Evolutionary conservation across 2,797 vertebrate species (phyloP), one percentile per base, ranked within the genome.

Genomic region (Poecilia wingei): DNA sequence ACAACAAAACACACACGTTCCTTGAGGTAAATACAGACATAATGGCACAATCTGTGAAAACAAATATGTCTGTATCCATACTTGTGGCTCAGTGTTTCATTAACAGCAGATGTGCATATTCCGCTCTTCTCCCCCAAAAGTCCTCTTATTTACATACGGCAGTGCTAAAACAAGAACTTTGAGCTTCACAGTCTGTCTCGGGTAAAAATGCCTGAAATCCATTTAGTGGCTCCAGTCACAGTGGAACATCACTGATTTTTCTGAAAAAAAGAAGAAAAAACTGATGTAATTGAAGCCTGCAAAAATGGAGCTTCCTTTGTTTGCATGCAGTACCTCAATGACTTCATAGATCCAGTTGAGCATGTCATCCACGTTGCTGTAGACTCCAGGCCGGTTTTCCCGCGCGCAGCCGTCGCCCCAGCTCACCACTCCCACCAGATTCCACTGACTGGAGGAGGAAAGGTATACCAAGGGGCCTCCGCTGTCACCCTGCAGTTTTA

Each of bases 351-450:
- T 96, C 98, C 98, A 99, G 93, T 95, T 83, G 2, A 98, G 95
- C 94, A 97, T 95, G 71, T 94, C 85, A 0, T 94, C 93, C 75
- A 98, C 95, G 0, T 95, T 96, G 84, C 93, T 91, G 92, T 98
- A 99, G 55, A 99, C 97, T 0, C 98, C 98, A 0, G 97, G 97
- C 0, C 84, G 93, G 45, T 78, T 82, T 28, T 89, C 81, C 4
- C 93, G 90, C 1, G 95, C 98, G 18, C 98, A 99, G 90, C 98
- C 98, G 0, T 96, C 80, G 0, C 98, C 98, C 98, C 98, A 99
- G 91, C 98, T 99, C 86, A 99, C 97, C 9, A 99, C 95, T 57
- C 98, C 98, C 1, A 96, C 94, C 87, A 96, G 87, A 76, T 93
- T 87, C 97, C 90, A 97, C 18, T 25, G 75, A 10, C 66, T 13